Conservation (phyloP, 2,888 invertebrate species). For the Chalcis sispes region DNA sequence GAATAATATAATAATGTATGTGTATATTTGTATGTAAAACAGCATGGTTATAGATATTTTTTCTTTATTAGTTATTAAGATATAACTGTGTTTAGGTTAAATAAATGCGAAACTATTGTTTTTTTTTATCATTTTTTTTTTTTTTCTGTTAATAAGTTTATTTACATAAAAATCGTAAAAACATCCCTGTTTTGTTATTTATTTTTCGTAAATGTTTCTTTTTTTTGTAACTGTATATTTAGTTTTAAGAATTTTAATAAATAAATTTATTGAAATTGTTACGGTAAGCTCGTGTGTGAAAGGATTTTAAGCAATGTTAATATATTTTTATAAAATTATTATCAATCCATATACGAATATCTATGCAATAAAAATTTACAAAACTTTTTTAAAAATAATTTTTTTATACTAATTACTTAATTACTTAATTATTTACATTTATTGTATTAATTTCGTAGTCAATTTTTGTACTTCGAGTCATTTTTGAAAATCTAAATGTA, state of each 20-base stretch:
- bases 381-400: background rate
- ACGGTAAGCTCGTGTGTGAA: background rate
- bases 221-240: constrained; percentile 28
- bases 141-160: constrained; percentile 24
- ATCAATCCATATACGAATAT: background rate
- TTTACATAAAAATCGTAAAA: constrained; percentile 37
- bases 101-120: constrained; percentile 15
- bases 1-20: background rate
- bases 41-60: constrained; percentile 42
- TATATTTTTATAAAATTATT: constrained; percentile 9
- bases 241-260: background rate
- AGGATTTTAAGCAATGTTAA: background rate
- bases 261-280: constrained; percentile 29
- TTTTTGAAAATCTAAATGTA: no score
- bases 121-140: constrained; percentile 14
- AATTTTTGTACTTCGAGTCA: no score
- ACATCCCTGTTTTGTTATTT: constrained; percentile 45
- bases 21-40: constrained; percentile 48
- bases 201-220: constrained; percentile 26
- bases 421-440: no score
- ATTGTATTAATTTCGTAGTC: no score
- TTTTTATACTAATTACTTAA: no score
- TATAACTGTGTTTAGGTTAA: constrained; percentile 12
- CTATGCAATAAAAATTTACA: background rate
- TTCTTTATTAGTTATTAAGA: constrained; percentile 15